Evolutionary conservation across 2,888 invertebrate genomes (phyloP).

Genomic region (Branchipolynoe longqiensis): DNA sequence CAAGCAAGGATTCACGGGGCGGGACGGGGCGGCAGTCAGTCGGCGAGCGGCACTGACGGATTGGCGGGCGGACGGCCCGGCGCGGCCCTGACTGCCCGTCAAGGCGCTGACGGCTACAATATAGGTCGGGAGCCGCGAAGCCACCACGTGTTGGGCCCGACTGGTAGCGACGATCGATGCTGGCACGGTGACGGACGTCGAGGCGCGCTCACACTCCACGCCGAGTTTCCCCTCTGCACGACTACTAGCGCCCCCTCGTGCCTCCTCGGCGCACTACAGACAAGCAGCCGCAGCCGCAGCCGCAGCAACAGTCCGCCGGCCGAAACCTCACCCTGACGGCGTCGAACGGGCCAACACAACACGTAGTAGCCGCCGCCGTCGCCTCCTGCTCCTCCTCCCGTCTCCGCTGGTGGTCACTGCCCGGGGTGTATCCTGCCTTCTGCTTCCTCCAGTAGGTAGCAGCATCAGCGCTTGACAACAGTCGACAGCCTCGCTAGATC

Average conservation of each 20-base stretch:
- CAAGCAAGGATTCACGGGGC: not conserved
- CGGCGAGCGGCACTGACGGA: not conserved
- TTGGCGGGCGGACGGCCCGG: not conserved
- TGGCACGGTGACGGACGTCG: constrained; percentile 25
- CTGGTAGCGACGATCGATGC: constrained; percentile 23
- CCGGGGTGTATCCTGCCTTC: too few species aligned
- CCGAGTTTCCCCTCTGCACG: not conserved
- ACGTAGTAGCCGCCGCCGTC: not conserved
- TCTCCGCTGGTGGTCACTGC: not conserved
- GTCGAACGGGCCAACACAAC: not conserved
- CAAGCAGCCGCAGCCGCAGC: not conserved
- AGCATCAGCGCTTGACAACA: not conserved
- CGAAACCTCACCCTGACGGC: too few species aligned
- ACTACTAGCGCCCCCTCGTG: constrained; percentile 44
- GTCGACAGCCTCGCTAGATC: too few species aligned
- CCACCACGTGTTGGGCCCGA: constrained; percentile 33
- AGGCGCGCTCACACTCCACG: constrained; percentile 14
- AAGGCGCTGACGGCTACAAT: constrained; percentile 28
- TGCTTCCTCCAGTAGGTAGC: not conserved
- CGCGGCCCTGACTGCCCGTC: constrained; percentile 26
- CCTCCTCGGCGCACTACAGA: not conserved
- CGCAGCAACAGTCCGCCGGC: not conserved
- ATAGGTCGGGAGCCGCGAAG: constrained; percentile 13
- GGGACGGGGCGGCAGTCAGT: not conserved
- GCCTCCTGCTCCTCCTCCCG: not conserved